Evolutionary conservation across 2,888 invertebrate species (phyloP).

Genomic region (Drosophila quinaria): DNA sequence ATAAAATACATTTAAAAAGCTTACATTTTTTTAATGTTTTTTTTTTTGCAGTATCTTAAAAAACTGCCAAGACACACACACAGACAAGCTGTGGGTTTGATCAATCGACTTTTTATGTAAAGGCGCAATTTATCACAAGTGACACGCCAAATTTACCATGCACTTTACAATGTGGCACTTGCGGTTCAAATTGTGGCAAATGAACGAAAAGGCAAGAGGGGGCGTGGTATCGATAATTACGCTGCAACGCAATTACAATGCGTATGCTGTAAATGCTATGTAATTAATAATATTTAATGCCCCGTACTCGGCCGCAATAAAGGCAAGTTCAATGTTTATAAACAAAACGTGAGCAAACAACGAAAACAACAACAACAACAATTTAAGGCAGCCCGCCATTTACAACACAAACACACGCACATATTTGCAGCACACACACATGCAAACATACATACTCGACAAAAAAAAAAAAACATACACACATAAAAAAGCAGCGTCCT

Average conservation of each 20-base stretch:
- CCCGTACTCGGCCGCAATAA: neutral
- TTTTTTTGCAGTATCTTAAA: neutral
- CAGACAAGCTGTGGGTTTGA: neutral
- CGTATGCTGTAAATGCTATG: conserved; percentile 10
- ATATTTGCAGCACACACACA: neutral
- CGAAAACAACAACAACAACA: conserved; percentile 10
- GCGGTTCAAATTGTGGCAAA: conserved; percentile 9
- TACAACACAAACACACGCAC: conserved; percentile 21
- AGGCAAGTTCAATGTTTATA: conserved; percentile 57
- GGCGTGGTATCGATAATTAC: conserved; percentile 12
- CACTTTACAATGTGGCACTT: conserved; percentile 19
- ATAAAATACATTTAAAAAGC: no score
- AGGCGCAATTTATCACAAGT: conserved; percentile 34
- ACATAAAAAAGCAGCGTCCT: conserved; percentile 13
- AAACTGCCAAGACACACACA: conserved; percentile 3
- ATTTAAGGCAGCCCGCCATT: conserved; percentile 6
- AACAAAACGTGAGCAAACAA: conserved; percentile 55
- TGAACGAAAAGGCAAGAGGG: neutral
- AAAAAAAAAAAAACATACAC: neutral
- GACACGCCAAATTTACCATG: conserved; percentile 27
- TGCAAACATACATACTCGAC: neutral
- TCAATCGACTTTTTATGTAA: conserved; percentile 14
- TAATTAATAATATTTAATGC: conserved; percentile 17
- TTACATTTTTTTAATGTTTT: no score
- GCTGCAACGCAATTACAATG: conserved; percentile 24